These are phyloP conservation scores for Protaetia brevitarsis DNA, from an alignment of 1,140 invertebrate species.

Conservation along the genomic window DNA sequence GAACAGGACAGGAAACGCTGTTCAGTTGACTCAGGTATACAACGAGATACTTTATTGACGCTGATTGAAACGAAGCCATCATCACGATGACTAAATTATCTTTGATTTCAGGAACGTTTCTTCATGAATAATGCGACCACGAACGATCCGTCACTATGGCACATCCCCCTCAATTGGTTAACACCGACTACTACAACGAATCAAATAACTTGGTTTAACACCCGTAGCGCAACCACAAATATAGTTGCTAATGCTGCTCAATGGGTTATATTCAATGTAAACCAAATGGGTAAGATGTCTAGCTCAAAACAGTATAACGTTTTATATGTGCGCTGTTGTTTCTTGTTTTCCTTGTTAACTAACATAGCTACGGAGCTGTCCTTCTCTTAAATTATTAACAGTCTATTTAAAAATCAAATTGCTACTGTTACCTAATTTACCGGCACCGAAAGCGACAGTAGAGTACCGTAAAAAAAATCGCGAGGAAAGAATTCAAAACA, in stretches of 20 bases:
- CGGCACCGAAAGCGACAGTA: too few species aligned
- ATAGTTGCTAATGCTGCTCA: background rate
- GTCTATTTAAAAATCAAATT: too few species aligned
- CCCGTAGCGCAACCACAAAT: background rate
- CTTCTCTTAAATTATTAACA: too few species aligned
- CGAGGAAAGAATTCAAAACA: too few species aligned
- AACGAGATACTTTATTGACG: background rate
- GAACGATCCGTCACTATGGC: background rate
- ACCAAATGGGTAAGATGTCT: conserved; percentile 17
- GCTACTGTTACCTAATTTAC: too few species aligned
- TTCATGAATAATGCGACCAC: background rate
- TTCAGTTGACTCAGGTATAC: background rate
- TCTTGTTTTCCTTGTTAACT: too few species aligned
- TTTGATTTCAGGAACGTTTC: conserved; percentile 11
- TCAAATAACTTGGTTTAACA: background rate
- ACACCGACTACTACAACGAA: background rate
- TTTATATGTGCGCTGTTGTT: too few species aligned
- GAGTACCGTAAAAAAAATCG: too few species aligned
- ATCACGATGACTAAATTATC: too few species aligned
- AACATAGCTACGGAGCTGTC: too few species aligned
- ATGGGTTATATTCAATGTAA: background rate
- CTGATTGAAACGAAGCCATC: too few species aligned
- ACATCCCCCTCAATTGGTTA: background rate
- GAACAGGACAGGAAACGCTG: background rate
- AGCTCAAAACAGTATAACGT: too few species aligned